Conservation (phyloP, 2,797 vertebrate species). For the Artibeus jamaicensis region DNA sequence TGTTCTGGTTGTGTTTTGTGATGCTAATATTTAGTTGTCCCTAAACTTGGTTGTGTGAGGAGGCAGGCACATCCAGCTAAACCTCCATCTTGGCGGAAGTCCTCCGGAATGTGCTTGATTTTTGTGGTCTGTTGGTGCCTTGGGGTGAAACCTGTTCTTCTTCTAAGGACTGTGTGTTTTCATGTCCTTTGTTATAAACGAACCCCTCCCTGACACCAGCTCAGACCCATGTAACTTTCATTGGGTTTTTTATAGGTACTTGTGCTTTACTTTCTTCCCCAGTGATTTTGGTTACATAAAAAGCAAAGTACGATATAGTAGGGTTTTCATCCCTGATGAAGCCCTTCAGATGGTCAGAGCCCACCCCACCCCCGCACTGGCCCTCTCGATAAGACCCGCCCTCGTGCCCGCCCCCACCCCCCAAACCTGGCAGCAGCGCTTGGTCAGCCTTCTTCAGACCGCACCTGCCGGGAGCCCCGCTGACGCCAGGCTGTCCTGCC, state of each 20-base stretch:
- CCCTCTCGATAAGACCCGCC: not conserved
- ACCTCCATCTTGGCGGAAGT: too few relatives aligned
- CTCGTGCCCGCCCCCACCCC: not conserved
- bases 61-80: too few relatives aligned
- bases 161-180: not conserved
- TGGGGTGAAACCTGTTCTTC: not conserved
- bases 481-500: not conserved
- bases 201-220: not conserved
- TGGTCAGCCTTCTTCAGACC: not conserved
- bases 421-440: not conserved
- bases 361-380: not conserved
- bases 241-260: not conserved
- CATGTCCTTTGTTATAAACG: not conserved
- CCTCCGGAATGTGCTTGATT: not conserved
- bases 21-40: too few relatives aligned
- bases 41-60: too few relatives aligned
- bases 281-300: not conserved
- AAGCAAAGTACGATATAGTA: not conserved
- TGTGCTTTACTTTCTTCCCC: not conserved
- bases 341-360: not conserved
- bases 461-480: not conserved
- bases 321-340: not conserved
- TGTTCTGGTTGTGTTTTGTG: too few relatives aligned
- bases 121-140: not conserved
- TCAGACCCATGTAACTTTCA: not conserved